Conservation (phyloP, 2,888 invertebrate genomes). For the Platycheirus rosarum region DNA sequence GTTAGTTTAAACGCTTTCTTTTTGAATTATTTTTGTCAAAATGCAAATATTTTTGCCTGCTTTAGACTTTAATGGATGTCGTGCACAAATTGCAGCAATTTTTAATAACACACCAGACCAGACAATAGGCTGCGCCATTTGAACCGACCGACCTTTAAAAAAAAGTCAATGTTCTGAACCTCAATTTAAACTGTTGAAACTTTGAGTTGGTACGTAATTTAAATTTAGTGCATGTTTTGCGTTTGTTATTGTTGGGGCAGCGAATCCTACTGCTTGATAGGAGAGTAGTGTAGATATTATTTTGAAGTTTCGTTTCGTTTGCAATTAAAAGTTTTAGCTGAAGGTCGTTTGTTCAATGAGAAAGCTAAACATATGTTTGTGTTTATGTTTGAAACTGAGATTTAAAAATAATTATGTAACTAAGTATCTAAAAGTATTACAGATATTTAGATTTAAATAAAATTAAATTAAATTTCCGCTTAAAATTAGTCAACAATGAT, state of each 20-base stretch:
- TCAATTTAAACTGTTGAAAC: constrained; percentile 7
- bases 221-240: constrained; percentile 34
- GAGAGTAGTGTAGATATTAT: too few species aligned
- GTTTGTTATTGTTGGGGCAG: neutral
- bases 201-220: constrained; percentile 27
- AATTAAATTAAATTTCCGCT: too few species aligned
- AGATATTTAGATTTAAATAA: too few species aligned
- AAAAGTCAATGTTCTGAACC: constrained; percentile 35
- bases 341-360: constrained; percentile 1
- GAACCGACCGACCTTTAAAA: constrained; percentile 44
- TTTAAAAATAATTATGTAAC: too few species aligned
- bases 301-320: neutral
- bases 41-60: too few species aligned
- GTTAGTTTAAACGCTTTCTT: neutral
- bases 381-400: too few species aligned
- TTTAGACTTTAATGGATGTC: neutral
- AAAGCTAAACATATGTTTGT: neutral
- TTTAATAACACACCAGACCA: constrained; percentile 15
- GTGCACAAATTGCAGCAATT: constrained; percentile 42
- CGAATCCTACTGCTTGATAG: too few species aligned
- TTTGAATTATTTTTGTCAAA: constrained; percentile 4
- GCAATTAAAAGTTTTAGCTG: neutral
- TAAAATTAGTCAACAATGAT: too few species aligned
- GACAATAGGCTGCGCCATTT: constrained; percentile 25
- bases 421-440: too few species aligned